Evolutionary conservation across 2,888 invertebrate genomes (phyloP).

Genomic region (Leptopilina drosophilae): DNA sequence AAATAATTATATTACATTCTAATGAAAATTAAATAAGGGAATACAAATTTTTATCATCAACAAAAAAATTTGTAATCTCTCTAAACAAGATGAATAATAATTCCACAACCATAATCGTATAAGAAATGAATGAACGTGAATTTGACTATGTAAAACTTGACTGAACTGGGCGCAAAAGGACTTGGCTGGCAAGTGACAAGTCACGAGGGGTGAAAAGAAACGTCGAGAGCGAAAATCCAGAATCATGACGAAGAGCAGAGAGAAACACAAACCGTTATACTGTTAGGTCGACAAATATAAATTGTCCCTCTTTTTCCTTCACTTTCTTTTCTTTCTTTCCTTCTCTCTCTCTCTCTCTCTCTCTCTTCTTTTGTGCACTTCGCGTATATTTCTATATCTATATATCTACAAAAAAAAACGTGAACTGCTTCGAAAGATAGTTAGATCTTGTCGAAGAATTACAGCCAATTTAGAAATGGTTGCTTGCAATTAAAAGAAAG

Average conservation of each 20-base stretch:
- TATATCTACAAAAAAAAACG: constrained; percentile 43
- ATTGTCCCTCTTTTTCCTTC: constrained; percentile 46
- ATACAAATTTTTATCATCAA: neutral
- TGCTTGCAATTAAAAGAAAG: constrained; percentile 66
- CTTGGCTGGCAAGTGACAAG: constrained; percentile 48
- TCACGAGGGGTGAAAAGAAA: constrained; percentile 42
- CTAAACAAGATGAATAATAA: constrained; percentile 21
- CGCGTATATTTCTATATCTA: neutral
- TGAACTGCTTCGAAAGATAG: constrained; percentile 39
- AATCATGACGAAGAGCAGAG: constrained; percentile 38
- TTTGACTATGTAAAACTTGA: constrained; percentile 22
- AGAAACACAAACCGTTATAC: constrained; percentile 33
- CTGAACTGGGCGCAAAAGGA: constrained; percentile 26
- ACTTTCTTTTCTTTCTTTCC: neutral
- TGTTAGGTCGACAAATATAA: constrained; percentile 56
- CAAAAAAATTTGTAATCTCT: neutral
- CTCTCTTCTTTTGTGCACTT: constrained; percentile 1
- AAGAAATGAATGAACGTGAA: constrained; percentile 12
- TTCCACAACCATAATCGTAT: neutral
- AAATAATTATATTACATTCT: too few species aligned
- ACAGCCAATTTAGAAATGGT: constrained; percentile 69
- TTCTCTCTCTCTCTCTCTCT: constrained; percentile 22
- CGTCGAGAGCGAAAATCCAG: constrained; percentile 13
- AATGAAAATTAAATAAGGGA: neutral
- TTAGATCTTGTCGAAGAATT: constrained; percentile 58